phyloP scores from a whole-genome alignment of 2,888 invertebrate genomes.

The Macaria liturata region DNA sequence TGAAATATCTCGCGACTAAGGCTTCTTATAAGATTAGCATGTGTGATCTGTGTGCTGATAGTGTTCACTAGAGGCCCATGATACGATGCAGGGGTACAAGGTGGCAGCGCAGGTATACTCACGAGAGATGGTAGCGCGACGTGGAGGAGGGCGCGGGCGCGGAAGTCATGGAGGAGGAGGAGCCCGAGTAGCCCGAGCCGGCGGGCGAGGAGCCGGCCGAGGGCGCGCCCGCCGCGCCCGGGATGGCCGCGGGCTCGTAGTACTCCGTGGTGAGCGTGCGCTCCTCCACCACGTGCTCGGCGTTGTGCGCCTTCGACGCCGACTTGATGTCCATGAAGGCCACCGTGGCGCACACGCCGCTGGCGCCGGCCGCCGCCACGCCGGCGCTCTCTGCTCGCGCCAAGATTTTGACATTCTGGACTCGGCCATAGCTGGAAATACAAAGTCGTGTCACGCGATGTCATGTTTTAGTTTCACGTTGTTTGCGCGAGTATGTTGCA shows the following conservation, averaged over 20 bases:
- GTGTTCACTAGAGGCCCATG: conserved; percentile 4
- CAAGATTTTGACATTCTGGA: conserved; percentile 97
- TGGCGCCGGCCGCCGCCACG: conserved; percentile 77
- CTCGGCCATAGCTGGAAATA: conserved; percentile 95
- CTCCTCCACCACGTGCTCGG: conserved; percentile 94
- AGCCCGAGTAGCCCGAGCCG: conserved; percentile 85
- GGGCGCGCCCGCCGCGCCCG: conserved; percentile 83
- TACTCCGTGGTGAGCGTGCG: conserved; percentile 94
- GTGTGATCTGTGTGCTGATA: too few relatives aligned
- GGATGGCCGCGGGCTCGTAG: conserved; percentile 92
- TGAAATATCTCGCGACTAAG: too few relatives aligned
- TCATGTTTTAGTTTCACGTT: too few relatives aligned
- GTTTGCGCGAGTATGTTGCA: too few relatives aligned
- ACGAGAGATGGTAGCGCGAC: conserved; percentile 77
- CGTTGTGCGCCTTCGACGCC: conserved; percentile 96
- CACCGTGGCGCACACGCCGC: conserved; percentile 93
- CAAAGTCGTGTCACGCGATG: conserved; percentile 21
- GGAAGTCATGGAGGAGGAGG: conserved; percentile 84
- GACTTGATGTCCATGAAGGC: conserved; percentile 99
- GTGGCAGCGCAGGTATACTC: conserved; percentile 50
- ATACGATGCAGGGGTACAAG: conserved; percentile 29
- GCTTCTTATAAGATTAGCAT: too few relatives aligned
- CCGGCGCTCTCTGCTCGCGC: conserved; percentile 83
- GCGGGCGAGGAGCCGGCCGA: conserved; percentile 81
- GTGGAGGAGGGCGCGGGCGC: conserved; percentile 68